These are phyloP conservation scores for Bombyx mori DNA, from an alignment of 1,140 invertebrate species.

Conservation along the genomic window DNA sequence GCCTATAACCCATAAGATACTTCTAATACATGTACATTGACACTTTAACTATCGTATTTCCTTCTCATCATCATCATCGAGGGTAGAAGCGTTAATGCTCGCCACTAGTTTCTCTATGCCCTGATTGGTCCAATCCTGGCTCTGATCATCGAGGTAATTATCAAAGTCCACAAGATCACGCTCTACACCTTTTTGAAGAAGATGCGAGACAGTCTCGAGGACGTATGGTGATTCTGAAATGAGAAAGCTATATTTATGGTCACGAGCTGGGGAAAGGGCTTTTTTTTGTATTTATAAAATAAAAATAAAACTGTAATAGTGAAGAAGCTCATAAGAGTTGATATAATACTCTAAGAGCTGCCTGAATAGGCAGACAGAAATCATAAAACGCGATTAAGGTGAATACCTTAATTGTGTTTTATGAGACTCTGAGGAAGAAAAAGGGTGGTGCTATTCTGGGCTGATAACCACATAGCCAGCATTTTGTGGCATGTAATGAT, in stretches of 20 bases:
- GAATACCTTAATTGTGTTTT: too few relatives aligned
- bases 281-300: not conserved
- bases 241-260: slow-evolving; percentile 1
- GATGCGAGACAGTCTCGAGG: slow-evolving; percentile 75
- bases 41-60: not conserved
- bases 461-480: too few relatives aligned
- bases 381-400: too few relatives aligned
- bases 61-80: slow-evolving; percentile 19
- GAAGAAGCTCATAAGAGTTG: too few relatives aligned
- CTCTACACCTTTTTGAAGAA: slow-evolving; percentile 79
- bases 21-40: not conserved
- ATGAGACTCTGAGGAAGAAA: too few relatives aligned
- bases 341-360: too few relatives aligned
- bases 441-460: too few relatives aligned
- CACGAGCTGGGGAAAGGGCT: not conserved
- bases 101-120: slow-evolving; percentile 66
- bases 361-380: too few relatives aligned
- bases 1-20: not conserved
- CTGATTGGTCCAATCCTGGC: slow-evolving; percentile 86
- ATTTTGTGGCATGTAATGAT: too few relatives aligned
- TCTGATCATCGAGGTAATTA: slow-evolving; percentile 89
- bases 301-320: too few relatives aligned
- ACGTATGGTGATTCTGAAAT: slow-evolving; percentile 67
- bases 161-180: slow-evolving; percentile 89
- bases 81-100: slow-evolving; percentile 41